phyloP scores from a whole-genome alignment of 2,888 invertebrate species.

The Oeneis ivallda region DNA sequence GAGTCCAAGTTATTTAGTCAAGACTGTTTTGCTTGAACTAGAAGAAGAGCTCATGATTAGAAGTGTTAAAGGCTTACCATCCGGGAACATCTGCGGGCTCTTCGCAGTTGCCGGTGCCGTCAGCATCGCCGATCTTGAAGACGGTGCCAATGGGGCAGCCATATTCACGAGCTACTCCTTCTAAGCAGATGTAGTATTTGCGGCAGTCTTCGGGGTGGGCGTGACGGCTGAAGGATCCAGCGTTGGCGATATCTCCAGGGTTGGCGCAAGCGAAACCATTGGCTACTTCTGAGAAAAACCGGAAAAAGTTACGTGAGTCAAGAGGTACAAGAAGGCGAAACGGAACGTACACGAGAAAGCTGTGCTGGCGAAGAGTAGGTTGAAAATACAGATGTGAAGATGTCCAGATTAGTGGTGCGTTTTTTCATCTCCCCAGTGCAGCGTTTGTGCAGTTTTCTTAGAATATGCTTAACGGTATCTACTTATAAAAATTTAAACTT shows the following conservation, averaged over 20 bases:
- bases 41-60: conserved; percentile 42
- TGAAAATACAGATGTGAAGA: conserved; percentile 8
- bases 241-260: conserved; percentile 89
- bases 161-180: conserved; percentile 94
- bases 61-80: conserved; percentile 78
- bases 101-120: conserved; percentile 95
- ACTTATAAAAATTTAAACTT: background rate
- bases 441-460: background rate
- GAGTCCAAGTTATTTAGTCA: conserved; percentile 62
- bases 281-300: conserved; percentile 88
- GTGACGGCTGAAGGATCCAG: conserved; percentile 96
- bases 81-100: conserved; percentile 97
- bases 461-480: background rate
- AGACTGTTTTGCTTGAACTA: conserved; percentile 61
- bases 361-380: conserved; percentile 16
- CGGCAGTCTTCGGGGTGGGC: conserved; percentile 97
- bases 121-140: conserved; percentile 95
- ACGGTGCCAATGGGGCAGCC: conserved; percentile 98
- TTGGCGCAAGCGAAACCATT: conserved; percentile 94
- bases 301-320: conserved; percentile 45
- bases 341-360: conserved; percentile 22
- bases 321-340: conserved; percentile 56
- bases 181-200: conserved; percentile 96
- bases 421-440: background rate
- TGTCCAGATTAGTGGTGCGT: conserved; percentile 15